Evolutionary conservation across 2,888 invertebrate genomes (phyloP).

Genomic region (Gibbula magus): DNA sequence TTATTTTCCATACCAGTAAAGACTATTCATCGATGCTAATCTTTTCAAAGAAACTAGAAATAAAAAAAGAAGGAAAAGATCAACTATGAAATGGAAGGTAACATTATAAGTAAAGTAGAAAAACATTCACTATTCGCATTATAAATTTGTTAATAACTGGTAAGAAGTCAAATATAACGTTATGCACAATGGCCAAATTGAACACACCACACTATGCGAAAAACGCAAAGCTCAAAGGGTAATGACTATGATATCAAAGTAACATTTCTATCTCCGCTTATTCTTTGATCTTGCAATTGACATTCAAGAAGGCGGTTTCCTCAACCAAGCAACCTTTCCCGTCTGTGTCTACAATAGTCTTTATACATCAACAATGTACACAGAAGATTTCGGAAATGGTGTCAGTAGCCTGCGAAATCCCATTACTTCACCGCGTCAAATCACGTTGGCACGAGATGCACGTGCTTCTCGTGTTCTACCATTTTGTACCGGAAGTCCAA

Average conservation of each 20-base stretch:
- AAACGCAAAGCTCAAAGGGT: too few species aligned
- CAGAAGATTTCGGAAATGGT: background rate
- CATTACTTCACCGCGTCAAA: background rate
- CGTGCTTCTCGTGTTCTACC: background rate
- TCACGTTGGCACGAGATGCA: conserved; percentile 3
- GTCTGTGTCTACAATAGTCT: background rate
- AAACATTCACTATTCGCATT: too few species aligned
- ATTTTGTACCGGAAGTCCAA: conserved; percentile 8
- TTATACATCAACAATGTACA: background rate
- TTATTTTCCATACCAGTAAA: too few species aligned
- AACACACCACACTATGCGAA: too few species aligned
- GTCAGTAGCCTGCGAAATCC: background rate
- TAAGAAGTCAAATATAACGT: too few species aligned
- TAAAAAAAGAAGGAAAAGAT: too few species aligned
- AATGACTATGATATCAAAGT: background rate
- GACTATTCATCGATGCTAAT: too few species aligned
- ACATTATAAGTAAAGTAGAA: too few species aligned
- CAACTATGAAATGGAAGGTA: too few species aligned
- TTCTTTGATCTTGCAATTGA: background rate
- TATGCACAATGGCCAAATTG: too few species aligned
- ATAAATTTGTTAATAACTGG: too few species aligned
- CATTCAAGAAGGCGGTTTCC: background rate
- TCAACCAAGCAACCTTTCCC: background rate
- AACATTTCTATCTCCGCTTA: background rate
- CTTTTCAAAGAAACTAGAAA: too few species aligned